Evolutionary conservation across 2,797 vertebrate species (phyloP).

Genomic region (Oophaga sylvatica): DNA sequence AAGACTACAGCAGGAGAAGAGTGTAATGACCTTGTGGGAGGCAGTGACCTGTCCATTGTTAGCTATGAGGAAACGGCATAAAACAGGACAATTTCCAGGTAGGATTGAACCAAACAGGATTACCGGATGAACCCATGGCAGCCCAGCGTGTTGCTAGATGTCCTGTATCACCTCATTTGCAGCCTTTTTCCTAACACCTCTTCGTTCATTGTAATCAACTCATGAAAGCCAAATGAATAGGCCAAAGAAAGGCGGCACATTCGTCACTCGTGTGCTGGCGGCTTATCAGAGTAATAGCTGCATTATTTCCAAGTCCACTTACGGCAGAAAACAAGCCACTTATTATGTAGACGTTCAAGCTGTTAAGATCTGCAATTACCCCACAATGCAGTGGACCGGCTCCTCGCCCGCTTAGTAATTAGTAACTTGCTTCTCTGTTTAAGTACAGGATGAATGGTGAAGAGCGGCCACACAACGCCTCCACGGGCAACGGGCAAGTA

Average conservation of each 20-base stretch:
- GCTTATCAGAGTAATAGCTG: conserved; percentile 36
- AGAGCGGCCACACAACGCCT: not conserved
- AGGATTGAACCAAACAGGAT: not conserved
- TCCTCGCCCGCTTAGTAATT: conserved; percentile 25
- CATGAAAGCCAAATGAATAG: not conserved
- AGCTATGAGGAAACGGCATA: not conserved
- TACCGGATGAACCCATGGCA: not conserved
- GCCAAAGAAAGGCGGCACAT: conserved; percentile 45
- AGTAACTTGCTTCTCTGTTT: conserved; percentile 14
- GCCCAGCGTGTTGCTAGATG: not conserved
- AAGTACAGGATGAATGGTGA: not conserved
- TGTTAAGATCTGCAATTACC: conserved; percentile 44
- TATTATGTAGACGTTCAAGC: not conserved
- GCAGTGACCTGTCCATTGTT: not conserved
- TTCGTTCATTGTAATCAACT: conserved; percentile 53
- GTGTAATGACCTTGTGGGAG: not conserved
- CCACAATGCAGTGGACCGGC: conserved; percentile 15
- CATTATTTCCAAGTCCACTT: not conserved
- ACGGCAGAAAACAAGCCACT: conserved; percentile 43
- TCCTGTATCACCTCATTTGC: conserved; percentile 59
- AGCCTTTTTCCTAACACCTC: conserved; percentile 31
- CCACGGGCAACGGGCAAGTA: not conserved
- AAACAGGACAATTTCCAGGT: not conserved
- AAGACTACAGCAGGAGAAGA: not conserved
- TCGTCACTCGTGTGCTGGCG: not conserved